These are phyloP conservation scores for Drosophila pandora DNA, from an alignment of 1,140 invertebrate species.

Conservation along the genomic window DNA sequence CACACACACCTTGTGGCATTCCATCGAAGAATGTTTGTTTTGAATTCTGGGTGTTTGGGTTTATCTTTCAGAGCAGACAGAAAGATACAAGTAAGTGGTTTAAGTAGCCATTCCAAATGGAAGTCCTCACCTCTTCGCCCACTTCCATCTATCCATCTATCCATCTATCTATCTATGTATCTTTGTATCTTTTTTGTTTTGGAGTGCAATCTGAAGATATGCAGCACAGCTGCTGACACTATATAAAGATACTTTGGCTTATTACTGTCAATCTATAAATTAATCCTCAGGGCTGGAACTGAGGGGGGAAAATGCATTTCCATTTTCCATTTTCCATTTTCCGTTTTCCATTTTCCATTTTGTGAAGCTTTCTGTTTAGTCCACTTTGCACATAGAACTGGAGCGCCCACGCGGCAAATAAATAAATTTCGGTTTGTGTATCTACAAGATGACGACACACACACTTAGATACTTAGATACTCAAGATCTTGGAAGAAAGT, in stretches of 20 bases:
- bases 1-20: no score
- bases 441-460: conserved; percentile 52
- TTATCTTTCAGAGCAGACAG: no score
- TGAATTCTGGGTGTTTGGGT: no score
- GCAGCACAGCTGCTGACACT: conserved; percentile 23
- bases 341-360: not conserved
- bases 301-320: conserved; percentile 29
- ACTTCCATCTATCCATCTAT: no score
- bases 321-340: conserved; percentile 5
- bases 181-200: not conserved
- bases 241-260: conserved; percentile 22
- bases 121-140: no score
- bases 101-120: no score
- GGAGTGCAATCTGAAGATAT: no score
- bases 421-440: conserved; percentile 34
- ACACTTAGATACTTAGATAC: not conserved
- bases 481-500: not conserved
- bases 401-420: conserved; percentile 42
- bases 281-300: not conserved
- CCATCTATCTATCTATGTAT: no score
- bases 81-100: no score
- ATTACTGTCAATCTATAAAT: conserved; percentile 35
- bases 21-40: no score
- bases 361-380: conserved; percentile 3
- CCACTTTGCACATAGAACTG: conserved; percentile 42